Base-by-base conservation (phyloP, 2,113 vertebrate genomes). In the Salvelinus alpinus region DNA sequence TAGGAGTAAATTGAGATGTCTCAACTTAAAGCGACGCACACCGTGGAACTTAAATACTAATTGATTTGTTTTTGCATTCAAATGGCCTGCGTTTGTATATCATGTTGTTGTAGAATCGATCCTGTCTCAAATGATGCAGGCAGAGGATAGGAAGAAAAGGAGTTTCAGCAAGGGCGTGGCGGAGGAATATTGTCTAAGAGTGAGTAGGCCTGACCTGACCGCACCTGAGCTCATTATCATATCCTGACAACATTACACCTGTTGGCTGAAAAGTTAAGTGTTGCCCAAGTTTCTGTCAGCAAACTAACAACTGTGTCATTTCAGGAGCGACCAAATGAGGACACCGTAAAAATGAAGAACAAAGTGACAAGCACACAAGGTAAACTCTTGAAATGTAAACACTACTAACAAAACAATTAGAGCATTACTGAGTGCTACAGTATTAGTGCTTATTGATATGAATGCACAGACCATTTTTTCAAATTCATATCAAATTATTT, bases 311-410 rank as follows among this genome's bases (percentile, higher is more conserved):
- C 22, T 70, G 5, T 34, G 70, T 44, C 24, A 16, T 72, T 74
- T 13, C 72, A 88, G 87, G 87, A 88, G 66, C 76, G 83, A 29
- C 78, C 81, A 4, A 85, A 80, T 69, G 85, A 88, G 44, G 85
- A 88, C 14, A 3, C 76, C 6, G 9, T 70, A n/a, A 87, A 86
- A 71, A 85, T 87, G 84, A 87, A 89, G 77, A 87, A 84, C 75
- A 89, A 86, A 82, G 72, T 85, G 14, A 78, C 78, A 5, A 68
- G 60, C 60, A 80, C 85, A 29, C 74, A 74, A 57, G 82, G 88
- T 86, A 34, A 75, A 20, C 13, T 22, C n/a, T 71, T 71, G 14
- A 18, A 59, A 59, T 72, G 1, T 59, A 4, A 29, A 12, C 38
- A 9, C 9, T 12, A 44, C 38, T 44, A 44, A 44, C 4, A 59